Conservation (phyloP, 2,113 vertebrate species). For the Illadopsis cleaveri region DNA sequence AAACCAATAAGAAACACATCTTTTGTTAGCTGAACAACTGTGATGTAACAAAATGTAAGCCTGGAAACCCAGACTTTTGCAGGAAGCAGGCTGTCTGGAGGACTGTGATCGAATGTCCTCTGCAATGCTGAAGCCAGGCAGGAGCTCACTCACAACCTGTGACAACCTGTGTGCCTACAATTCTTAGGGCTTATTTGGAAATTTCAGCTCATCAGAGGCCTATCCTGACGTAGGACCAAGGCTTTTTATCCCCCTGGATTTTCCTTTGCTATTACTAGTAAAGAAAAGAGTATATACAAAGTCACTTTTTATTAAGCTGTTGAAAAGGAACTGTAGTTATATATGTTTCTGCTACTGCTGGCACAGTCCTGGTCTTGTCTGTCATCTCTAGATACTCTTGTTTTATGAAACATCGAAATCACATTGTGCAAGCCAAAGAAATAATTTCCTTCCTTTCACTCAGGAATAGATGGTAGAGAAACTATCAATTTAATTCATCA, state of each 20-base stretch:
- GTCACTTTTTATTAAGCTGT: background rate
- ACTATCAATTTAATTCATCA: slow-evolving; percentile 50
- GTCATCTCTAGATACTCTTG: slow-evolving; percentile 15
- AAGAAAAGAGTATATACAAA: background rate
- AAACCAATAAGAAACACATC: background rate
- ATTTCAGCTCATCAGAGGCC: background rate
- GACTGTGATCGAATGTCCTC: background rate
- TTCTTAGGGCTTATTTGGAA: background rate
- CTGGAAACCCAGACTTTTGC: background rate
- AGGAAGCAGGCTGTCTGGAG: background rate
- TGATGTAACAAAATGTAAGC: background rate
- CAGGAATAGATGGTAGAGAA: slow-evolving; percentile 1
- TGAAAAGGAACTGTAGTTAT: slow-evolving; percentile 10
- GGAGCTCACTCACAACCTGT: background rate
- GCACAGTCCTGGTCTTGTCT: background rate
- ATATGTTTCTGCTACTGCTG: slow-evolving; percentile 11
- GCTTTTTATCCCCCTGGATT: fast-evolving
- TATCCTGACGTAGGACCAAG: background rate
- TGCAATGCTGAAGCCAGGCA: background rate
- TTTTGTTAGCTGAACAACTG: background rate
- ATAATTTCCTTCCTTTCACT: slow-evolving; percentile 34
- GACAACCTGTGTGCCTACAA: background rate
- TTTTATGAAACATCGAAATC: slow-evolving; percentile 44
- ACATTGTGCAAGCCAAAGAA: background rate
- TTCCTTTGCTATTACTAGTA: background rate